Percentiles rank a stretch among this genome's conserved stretches.
Evolutionary conservation across 1,140 invertebrate genomes (phyloP).

Genomic region (Heliconius hermathena): DNA sequence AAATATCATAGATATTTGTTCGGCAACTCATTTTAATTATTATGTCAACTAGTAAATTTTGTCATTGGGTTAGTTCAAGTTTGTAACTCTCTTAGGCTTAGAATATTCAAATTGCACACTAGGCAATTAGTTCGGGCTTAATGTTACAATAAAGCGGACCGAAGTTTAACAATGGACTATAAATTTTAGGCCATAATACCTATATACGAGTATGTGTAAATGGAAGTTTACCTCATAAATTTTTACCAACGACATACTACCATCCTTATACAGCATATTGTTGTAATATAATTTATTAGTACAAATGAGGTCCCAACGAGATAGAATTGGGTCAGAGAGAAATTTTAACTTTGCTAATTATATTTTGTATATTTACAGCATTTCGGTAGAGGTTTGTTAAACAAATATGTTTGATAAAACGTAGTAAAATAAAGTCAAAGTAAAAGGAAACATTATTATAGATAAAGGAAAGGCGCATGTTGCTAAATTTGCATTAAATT

Average conservation of each 20-base stretch:
- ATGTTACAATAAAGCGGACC: constrained; percentile 32
- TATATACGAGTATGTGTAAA: constrained; percentile 28
- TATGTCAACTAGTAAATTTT: constrained; percentile 7
- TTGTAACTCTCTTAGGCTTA: constrained; percentile 35
- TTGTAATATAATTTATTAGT: constrained; percentile 21
- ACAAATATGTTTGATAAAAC: neutral
- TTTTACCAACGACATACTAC: constrained; percentile 23
- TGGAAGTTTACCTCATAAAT: constrained; percentile 40
- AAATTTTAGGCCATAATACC: constrained; percentile 31
- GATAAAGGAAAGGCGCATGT: neutral
- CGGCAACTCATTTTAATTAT: neutral
- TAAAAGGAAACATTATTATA: neutral
- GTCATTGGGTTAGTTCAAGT: constrained; percentile 16
- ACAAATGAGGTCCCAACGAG: neutral
- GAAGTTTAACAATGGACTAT: constrained; percentile 36
- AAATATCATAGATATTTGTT: neutral
- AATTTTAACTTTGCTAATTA: neutral
- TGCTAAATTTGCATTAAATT: neutral
- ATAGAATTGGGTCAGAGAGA: neutral
- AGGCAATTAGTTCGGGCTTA: constrained; percentile 35
- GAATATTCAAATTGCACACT: constrained; percentile 35
- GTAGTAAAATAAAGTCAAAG: neutral
- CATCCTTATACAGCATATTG: constrained; percentile 22
- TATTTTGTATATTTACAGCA: neutral
- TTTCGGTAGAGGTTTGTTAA: neutral